Percentiles rank a stretch among this genome's conserved stretches.
These are phyloP conservation scores for Bellardia bayeri DNA, from an alignment of 2,888 invertebrate genomes.

Conservation along the genomic window DNA sequence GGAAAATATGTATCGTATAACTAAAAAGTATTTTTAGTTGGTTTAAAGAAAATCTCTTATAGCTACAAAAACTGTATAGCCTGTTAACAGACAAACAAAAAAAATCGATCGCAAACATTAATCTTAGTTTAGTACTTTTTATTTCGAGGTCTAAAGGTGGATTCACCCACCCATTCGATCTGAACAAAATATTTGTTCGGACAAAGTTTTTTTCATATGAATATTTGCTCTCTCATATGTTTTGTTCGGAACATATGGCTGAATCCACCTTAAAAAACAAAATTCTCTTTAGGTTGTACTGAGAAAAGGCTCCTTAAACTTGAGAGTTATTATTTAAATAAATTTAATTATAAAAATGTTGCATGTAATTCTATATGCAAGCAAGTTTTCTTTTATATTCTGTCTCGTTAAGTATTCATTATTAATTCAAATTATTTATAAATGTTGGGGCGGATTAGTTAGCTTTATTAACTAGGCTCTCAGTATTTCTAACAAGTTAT, in stretches of 20 bases:
- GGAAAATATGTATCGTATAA: not conserved
- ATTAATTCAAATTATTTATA: slow-evolving; percentile 13
- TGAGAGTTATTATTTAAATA: not conserved
- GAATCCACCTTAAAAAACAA: too few species aligned
- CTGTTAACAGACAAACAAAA: slow-evolving; percentile 31
- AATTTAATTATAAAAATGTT: not conserved
- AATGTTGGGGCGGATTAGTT: slow-evolving; percentile 68
- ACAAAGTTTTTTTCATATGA: too few species aligned
- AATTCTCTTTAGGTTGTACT: not conserved
- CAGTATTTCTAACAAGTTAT: slow-evolving; percentile 59
- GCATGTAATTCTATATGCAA: not conserved
- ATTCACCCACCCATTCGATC: too few species aligned
- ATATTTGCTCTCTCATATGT: too few species aligned
- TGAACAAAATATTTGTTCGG: too few species aligned
- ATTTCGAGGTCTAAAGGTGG: not conserved
- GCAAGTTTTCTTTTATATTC: not conserved
- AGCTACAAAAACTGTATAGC: slow-evolving; percentile 7
- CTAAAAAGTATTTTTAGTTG: not conserved
- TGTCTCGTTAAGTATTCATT: not conserved
- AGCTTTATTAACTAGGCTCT: slow-evolving; percentile 66
- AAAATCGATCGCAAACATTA: slow-evolving; percentile 49
- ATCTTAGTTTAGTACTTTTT: not conserved
- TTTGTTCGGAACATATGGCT: too few species aligned
- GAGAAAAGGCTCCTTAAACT: not conserved
- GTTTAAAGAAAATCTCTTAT: not conserved